Conservation (phyloP, 37 sponge, comb jelly and placozoan genomes). For the Lycopodina hypogea region DNA sequence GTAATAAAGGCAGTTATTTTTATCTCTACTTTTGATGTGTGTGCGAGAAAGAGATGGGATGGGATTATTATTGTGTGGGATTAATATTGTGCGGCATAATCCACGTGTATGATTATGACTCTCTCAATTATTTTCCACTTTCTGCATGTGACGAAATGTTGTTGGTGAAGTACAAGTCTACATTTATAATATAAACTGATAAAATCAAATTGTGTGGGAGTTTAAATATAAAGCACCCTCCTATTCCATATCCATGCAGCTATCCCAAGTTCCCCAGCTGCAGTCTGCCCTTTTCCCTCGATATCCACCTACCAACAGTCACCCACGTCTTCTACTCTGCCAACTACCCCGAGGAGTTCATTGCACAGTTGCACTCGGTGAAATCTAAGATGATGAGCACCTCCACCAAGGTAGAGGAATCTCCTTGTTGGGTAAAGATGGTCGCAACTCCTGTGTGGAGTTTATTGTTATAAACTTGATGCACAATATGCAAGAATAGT, state of each 20-base stretch:
- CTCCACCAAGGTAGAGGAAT: conserved; percentile 25
- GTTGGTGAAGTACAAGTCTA: no score
- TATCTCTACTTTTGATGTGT: no score
- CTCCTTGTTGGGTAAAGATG: not conserved
- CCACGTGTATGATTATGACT: no score
- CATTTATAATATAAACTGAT: no score
- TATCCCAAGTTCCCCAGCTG: conserved; percentile 19
- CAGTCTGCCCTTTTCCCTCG: conserved; percentile 49
- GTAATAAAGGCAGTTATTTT: no score
- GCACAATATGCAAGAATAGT: not conserved
- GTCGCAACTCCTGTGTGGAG: not conserved
- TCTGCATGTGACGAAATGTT: no score
- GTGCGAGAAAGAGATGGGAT: no score
- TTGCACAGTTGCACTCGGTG: conserved; percentile 46
- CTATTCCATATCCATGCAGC: not conserved
- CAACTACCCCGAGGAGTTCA: conserved; percentile 38
- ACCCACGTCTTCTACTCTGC: conserved; percentile 40
- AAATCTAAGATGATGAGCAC: conserved; percentile 32
- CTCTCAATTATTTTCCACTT: no score
- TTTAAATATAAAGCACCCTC: no score
- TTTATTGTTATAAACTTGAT: not conserved
- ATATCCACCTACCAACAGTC: conserved; percentile 58
- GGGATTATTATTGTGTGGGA: no score
- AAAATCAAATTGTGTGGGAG: no score
- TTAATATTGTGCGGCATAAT: no score